Percentiles rank a stretch among this genome's conserved stretches.
Evolutionary conservation across 37 sponge, comb jelly and placozoan genomes (phyloP).

Genomic region (Ianthella basta): DNA sequence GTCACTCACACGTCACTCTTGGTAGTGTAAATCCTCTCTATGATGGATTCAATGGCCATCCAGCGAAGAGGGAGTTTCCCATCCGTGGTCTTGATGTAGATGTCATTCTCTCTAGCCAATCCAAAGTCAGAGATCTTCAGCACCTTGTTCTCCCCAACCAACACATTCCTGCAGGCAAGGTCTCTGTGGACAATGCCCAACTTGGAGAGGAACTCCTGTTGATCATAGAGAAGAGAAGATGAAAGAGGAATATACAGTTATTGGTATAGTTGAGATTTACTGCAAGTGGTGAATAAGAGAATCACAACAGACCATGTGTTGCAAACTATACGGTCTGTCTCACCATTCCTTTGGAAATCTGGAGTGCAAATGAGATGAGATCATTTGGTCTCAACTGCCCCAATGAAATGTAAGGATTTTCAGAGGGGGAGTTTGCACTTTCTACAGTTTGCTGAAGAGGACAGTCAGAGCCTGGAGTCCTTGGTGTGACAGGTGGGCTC

Average conservation of each 20-base stretch:
- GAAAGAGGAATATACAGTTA: too few relatives aligned
- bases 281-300: not conserved
- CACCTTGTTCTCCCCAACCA: slow-evolving; percentile 64
- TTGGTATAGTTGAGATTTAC: not conserved
- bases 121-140: slow-evolving; percentile 86
- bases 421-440: not conserved
- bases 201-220: slow-evolving; percentile 73
- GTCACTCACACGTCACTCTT: slow-evolving; percentile 69
- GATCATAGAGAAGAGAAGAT: not conserved
- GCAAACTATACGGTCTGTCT: too few relatives aligned
- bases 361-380: slow-evolving; percentile 74
- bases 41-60: slow-evolving; percentile 86
- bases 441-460: not conserved
- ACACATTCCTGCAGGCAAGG: slow-evolving; percentile 76
- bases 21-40: slow-evolving; percentile 62
- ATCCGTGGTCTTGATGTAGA: slow-evolving; percentile 72
- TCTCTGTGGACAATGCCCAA: slow-evolving; percentile 76
- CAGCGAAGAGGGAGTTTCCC: slow-evolving; percentile 76
- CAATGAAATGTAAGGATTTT: slow-evolving; percentile 26
- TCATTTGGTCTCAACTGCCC: slow-evolving; percentile 55
- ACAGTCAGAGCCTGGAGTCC: slow-evolving; percentile 19
- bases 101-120: slow-evolving; percentile 70
- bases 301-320: too few relatives aligned
- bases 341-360: slow-evolving; percentile 88
- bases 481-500: not conserved